Base-by-base conservation (phyloP, 2,113 vertebrate species). In the Xenotilapia leptura region DNA sequence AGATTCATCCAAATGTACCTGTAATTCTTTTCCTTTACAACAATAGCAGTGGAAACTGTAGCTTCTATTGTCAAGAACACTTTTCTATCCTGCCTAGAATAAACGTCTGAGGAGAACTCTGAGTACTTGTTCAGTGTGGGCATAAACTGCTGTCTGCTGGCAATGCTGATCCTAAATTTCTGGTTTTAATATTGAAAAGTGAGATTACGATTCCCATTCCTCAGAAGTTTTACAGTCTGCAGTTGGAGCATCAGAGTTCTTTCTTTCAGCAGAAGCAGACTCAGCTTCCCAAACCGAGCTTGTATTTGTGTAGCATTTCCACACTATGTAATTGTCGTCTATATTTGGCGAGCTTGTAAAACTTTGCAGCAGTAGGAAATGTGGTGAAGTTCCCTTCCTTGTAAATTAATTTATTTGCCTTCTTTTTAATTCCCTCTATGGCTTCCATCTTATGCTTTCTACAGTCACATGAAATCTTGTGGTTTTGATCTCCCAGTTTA, bases 381-480 rank as follows among this genome's bases (percentile, higher is more conserved):
- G 92, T 79, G 91, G 92, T 91, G 92, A 94, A 86, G 88, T 94
- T 94, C 60, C 58, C 77, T 90, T 92, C 62, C 94, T 94, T 93
- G 91, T 94, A 94, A 94, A 95, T 93, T 11, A 86, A 94, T 95
- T 93, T 89, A 94, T 94, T 92, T 94, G 68, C 90, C 86, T 75
- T 68, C 81, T 83, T 93, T 91, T 90, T 92, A 88, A 89, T 91
- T 92, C 82, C 68, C 79, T 60, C 86, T 89, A 79, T 31, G 89
- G 84, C 89, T 89, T 90, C 87, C 81, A 68, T 91, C 54, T 12
- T 54, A 33, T 62, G 62, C 83, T 87, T 94, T 92, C 88, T 90
- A 79, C 86, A 79, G 83, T 90, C 92, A 85, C 92, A 92, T 87
- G 83, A 93, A 92, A 79, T 87, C 31, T 49, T 92, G 93, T 40